A percentile compares a stretch with the other conserved stretches of the same genome.
Evolutionary conservation across 1,140 invertebrate genomes (phyloP).

Genomic region (Anoplolepis gracilipes): DNA sequence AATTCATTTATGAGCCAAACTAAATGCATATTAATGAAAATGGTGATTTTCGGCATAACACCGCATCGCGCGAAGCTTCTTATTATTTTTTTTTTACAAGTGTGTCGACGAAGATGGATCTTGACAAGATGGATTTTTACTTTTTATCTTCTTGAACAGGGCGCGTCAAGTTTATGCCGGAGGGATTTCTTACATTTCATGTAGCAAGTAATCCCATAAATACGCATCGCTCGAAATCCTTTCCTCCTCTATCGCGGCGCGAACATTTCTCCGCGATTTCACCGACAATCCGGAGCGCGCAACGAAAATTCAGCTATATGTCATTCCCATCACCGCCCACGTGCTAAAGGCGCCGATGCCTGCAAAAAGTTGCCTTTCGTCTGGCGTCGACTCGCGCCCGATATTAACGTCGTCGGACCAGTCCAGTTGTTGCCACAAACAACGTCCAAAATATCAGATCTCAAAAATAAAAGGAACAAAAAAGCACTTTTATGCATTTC

Average conservation of each 20-base stretch:
- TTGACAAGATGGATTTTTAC: slow-evolving; percentile 60
- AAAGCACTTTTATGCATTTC: slow-evolving; percentile 25
- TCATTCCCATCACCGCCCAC: slow-evolving; percentile 32
- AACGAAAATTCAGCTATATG: slow-evolving; percentile 45
- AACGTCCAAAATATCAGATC: slow-evolving; percentile 35
- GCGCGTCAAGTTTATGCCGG: slow-evolving; percentile 72
- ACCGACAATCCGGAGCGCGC: neutral
- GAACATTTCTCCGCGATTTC: slow-evolving; percentile 51
- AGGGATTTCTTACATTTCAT: slow-evolving; percentile 63
- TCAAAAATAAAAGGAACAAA: slow-evolving; percentile 25
- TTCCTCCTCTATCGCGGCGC: neutral
- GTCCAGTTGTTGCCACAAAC: slow-evolving; percentile 32
- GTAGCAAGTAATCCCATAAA: slow-evolving; percentile 64
- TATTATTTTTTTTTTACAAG: neutral
- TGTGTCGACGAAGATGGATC: slow-evolving; percentile 4
- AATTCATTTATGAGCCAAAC: neutral
- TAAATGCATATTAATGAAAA: neutral
- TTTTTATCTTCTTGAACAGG: slow-evolving; percentile 61
- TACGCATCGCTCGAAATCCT: slow-evolving; percentile 61
- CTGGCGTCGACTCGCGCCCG: slow-evolving; percentile 33
- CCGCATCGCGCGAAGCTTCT: neutral
- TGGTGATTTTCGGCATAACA: neutral
- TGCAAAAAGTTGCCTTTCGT: slow-evolving; percentile 34
- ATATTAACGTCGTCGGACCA: slow-evolving; percentile 3
- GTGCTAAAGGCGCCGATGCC: slow-evolving; percentile 1